Evolutionary conservation across 2,888 invertebrate genomes (phyloP), one percentile per base, ranked within the genome.

Genomic region (Crocallis elinguaria): DNA sequence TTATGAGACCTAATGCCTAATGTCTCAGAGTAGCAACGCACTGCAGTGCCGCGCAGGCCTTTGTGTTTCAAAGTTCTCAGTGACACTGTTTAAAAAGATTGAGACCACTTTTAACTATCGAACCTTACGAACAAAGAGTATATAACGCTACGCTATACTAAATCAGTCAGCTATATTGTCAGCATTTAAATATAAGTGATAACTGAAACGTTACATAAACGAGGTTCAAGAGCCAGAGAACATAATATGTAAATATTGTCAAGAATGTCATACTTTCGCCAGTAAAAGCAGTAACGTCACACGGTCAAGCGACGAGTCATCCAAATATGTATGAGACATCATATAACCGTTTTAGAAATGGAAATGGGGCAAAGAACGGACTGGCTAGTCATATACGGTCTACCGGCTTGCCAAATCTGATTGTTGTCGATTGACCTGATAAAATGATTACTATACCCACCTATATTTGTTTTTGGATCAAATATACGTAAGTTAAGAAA

Each of bases 221-320:
- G 35, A 53, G 30, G 45, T 53, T 52, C 52, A 38, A 41, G 42
- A 55, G 43, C 48, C 12, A 39, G n/a, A 54, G 13, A 27, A 11
- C 6, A 36, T 37, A 48, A 61, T 61, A 48, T 53, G 41, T 69
- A 71, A 67, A 61, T 58, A 56, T 32, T 55, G 60, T 46, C 52
- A 62, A 55, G 66, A 69, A 79, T 82, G 82, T 73, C 70, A 65
- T 75, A 83, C 83, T 83, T 83, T 83, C 83, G 67, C 80, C 73
- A 30, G 54, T 68, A 65, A 60, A 51, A 53, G 51, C 64, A 51
- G 62, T 75, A 75, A 75, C 75, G 75, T 77, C 81, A 81, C 46
- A 33, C 49, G 57, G 61, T 57, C 46, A 61, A 64, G 64, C 52
- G 57, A 44, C 63, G 62, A 69, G 59, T 70, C 70, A 71, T 63